Base-by-base conservation (phyloP, 2,113 vertebrate species). In the Pedetes capensis region DNA sequence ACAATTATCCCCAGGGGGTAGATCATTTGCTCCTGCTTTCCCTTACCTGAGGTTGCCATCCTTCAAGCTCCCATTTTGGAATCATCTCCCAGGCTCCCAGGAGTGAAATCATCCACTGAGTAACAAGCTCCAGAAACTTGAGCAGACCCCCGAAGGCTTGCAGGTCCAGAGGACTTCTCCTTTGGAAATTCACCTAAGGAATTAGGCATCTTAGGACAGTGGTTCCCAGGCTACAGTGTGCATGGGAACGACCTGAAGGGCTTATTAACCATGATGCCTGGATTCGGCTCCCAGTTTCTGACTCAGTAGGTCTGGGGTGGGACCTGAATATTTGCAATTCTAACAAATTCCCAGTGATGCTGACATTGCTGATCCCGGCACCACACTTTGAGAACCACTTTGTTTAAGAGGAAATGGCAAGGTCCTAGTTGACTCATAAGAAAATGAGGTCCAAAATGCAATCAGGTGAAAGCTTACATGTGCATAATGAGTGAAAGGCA, bases 1-100 rank as follows among this genome's bases (percentile, higher is more conserved):
- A 95, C 91, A 96, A 87, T 94, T 95, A 97, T 94, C 95, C 95
- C 78, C 96, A 89, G 66, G 80, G 75, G 94, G 83, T 83, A 68
- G 85, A 86, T 95, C 93, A 91, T 93, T 96, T 96, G 86, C 86
- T 96, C 53, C 93, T 83, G 78, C 69, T 95, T 97, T 92, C 82
- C 69, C 90, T 91, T 53, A 88, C 82, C 94, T 92, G 76, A 93
- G 89, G 75, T 79, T 79, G 34, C 79, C 74, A 95, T 93, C 93
- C 79, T 89, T 95, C 81, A 93, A 86, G 80, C 47, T 9, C 44
- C 92, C 42, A 81, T 86, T 91, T 93, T 64, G 14, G 69, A 68
- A 87, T 91, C 64, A 91, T 59, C 68, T 94, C 80, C 61, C 61
- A 53, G 37, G 74, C 37, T 92, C 49, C 32, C 49, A 87, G 9